A percentile compares a stretch with the other conserved stretches of the same genome.
phyloP scores from a whole-genome alignment of 2,797 vertebrate species.

The Remorina albescens region DNA sequence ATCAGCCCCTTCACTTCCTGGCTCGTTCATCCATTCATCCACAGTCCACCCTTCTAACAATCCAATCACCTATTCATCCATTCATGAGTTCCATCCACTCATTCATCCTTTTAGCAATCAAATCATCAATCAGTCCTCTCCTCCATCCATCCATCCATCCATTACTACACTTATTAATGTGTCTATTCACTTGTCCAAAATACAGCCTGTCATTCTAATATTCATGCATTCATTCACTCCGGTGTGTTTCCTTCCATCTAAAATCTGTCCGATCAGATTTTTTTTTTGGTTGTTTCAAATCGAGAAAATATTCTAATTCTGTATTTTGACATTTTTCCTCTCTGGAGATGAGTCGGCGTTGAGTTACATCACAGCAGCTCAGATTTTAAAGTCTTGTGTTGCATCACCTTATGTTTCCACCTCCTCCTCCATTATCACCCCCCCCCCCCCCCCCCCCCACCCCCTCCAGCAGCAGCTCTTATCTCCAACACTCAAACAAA shows the following conservation, averaged over 20 bases:
- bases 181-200: too few species aligned
- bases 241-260: too few species aligned
- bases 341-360: background rate
- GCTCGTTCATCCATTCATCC: background rate
- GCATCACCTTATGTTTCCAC: slow-evolving; percentile 35
- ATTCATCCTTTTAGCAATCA: too few species aligned
- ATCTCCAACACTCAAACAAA: slow-evolving; percentile 78
- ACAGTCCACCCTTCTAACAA: background rate
- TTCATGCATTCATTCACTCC: background rate
- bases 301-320: too few species aligned
- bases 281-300: too few species aligned
- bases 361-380: slow-evolving; percentile 20
- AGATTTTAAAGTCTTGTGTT: background rate
- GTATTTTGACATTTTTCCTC: too few species aligned
- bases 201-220: too few species aligned
- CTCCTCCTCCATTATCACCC: slow-evolving; percentile 26
- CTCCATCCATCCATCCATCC: background rate
- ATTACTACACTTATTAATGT: too few species aligned
- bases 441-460: slow-evolving; percentile 53
- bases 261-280: too few species aligned
- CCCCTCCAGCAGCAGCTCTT: slow-evolving; percentile 78
- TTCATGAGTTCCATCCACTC: background rate
- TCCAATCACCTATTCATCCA: background rate
- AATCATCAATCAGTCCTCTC: too few species aligned
- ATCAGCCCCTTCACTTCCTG: background rate